Evolutionary conservation across 2,888 invertebrate species (phyloP).

Genomic region (Drosophila borborema): DNA sequence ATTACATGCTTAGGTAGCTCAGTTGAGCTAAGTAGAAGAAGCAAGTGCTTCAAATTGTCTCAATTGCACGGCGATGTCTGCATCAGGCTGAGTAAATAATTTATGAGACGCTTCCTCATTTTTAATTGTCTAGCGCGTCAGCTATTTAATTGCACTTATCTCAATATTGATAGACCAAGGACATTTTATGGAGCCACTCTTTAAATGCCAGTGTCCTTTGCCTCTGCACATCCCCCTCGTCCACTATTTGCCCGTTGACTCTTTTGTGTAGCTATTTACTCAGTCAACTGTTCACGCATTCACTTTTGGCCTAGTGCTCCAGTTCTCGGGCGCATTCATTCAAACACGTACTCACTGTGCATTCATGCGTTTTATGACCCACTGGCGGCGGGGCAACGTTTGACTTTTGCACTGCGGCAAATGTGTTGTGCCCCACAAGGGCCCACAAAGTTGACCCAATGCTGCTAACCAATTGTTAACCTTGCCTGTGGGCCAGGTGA

Average conservation of each 20-base stretch:
- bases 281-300: conserved; percentile 61
- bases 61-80: not conserved
- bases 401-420: conserved; percentile 42
- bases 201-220: conserved; percentile 15
- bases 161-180: conserved; percentile 42
- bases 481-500: conserved; percentile 13
- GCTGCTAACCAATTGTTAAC: conserved; percentile 21
- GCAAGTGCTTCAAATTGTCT: not conserved
- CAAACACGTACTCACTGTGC: conserved; percentile 63
- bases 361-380: conserved; percentile 65
- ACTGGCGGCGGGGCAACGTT: conserved; percentile 29
- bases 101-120: not conserved
- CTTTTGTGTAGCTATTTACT: conserved; percentile 48
- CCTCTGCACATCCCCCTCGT: not conserved
- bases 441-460: conserved; percentile 13
- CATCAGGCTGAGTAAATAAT: conserved; percentile 2
- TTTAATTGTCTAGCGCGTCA: not conserved
- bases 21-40: not conserved
- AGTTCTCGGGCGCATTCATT: conserved; percentile 52
- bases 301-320: conserved; percentile 34
- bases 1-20: not conserved
- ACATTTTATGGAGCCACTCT: conserved; percentile 12
- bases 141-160: conserved; percentile 19
- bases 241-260: conserved; percentile 3
- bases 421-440: conserved; percentile 15